Percentiles rank a stretch among this genome's conserved stretches.
Evolutionary conservation across 2,113 vertebrate species (phyloP).

Genomic region (Dasypus novemcinctus): DNA sequence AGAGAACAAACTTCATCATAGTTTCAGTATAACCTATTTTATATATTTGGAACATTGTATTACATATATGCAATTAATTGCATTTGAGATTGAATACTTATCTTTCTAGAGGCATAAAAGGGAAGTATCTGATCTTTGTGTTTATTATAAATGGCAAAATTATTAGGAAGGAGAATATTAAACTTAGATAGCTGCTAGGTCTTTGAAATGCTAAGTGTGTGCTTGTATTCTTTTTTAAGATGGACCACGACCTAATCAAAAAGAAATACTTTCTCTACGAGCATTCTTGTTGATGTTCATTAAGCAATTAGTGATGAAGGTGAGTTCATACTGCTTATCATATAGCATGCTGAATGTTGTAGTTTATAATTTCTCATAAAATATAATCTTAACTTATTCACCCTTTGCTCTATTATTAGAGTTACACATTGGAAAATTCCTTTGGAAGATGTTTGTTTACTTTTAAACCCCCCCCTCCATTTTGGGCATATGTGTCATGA

Average conservation of each 20-base stretch:
- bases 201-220: slow-evolving; percentile 40
- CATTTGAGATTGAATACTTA: neutral
- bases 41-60: neutral
- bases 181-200: neutral
- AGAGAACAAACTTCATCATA: neutral
- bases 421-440: neutral
- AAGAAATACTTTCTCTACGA: slow-evolving; percentile 92
- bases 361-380: slow-evolving; percentile 14
- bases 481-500: neutral
- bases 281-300: slow-evolving; percentile 95
- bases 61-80: neutral
- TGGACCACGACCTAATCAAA: slow-evolving; percentile 93
- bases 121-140: neutral
- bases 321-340: slow-evolving; percentile 78
- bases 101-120: neutral
- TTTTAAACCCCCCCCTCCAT: neutral
- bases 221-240: slow-evolving; percentile 82
- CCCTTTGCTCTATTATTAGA: neutral
- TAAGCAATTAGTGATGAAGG: slow-evolving; percentile 99
- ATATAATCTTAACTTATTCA: neutral
- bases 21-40: neutral
- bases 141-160: slow-evolving; percentile 45
- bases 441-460: slow-evolving; percentile 37
- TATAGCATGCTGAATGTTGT: neutral
- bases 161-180: neutral